Percentiles rank a stretch among this genome's conserved stretches.
Evolutionary conservation across 1,140 invertebrate species (phyloP).

Genomic region (Diabrotica undecimpunctata): DNA sequence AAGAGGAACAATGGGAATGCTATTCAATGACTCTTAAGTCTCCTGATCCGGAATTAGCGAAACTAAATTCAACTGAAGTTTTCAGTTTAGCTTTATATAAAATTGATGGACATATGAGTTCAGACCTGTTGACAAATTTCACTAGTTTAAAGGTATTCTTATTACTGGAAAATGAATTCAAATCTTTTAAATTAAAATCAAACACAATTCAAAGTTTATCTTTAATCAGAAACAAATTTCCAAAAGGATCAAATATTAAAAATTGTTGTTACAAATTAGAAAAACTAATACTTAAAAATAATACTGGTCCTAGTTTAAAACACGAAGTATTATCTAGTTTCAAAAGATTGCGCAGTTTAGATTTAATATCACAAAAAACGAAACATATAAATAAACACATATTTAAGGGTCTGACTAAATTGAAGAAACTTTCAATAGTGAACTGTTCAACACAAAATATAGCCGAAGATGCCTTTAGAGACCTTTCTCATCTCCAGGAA

Average conservation of each 20-base stretch:
- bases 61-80: too few relatives aligned
- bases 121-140: too few relatives aligned
- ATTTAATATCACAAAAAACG: not conserved
- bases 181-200: not conserved
- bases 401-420: not conserved
- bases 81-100: too few relatives aligned
- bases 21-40: too few relatives aligned
- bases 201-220: not conserved
- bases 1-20: too few relatives aligned
- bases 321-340: not conserved
- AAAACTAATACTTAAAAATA: constrained; percentile 5
- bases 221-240: not conserved
- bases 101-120: too few relatives aligned
- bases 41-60: too few relatives aligned
- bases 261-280: not conserved
- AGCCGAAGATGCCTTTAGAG: not conserved
- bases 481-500: not conserved
- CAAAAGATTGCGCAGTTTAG: not conserved
- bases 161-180: too few relatives aligned
- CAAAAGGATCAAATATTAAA: not conserved
- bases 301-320: not conserved
- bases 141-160: too few relatives aligned
- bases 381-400: not conserved
- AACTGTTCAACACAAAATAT: not conserved
- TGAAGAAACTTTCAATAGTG: constrained; percentile 5